A percentile compares a stretch with the other conserved stretches of the same genome.
These are phyloP conservation scores for Plebejus argus DNA, from an alignment of 2,888 invertebrate genomes.

Conservation along the genomic window DNA sequence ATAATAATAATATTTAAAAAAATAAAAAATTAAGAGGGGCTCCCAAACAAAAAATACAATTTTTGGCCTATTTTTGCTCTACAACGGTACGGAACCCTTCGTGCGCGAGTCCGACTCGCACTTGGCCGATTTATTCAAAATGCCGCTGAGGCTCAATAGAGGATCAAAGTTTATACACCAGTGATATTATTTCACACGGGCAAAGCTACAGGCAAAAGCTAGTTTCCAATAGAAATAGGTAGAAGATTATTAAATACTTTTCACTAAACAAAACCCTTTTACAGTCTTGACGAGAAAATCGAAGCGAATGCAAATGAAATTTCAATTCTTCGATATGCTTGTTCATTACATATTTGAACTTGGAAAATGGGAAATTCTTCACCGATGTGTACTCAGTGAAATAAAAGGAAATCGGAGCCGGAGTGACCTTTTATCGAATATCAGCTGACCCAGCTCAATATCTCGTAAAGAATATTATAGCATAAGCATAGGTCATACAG, in stretches of 20 bases:
- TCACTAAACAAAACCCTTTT: not conserved
- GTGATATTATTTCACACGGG: no score
- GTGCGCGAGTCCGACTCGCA: no score
- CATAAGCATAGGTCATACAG: no score
- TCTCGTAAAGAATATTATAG: not conserved
- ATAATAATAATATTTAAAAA: no score
- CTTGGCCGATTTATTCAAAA: no score
- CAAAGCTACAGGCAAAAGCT: no score
- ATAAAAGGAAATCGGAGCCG: not conserved
- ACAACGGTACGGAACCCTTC: no score
- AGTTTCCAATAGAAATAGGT: not conserved
- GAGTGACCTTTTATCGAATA: conserved; percentile 14
- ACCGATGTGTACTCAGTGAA: not conserved
- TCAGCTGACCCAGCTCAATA: conserved; percentile 2
- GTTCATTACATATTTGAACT: conserved; percentile 8
- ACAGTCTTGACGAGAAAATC: not conserved
- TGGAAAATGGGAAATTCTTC: not conserved
- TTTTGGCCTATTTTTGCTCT: no score
- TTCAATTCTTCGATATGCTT: conserved; percentile 17
- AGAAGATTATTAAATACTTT: not conserved
- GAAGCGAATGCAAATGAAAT: conserved; percentile 8
- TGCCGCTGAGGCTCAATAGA: no score
- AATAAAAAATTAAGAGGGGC: no score
- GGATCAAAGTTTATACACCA: no score
- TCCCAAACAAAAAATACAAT: no score